Conservation (phyloP, 2,113 vertebrate species). For the Clarias magur region DNA sequence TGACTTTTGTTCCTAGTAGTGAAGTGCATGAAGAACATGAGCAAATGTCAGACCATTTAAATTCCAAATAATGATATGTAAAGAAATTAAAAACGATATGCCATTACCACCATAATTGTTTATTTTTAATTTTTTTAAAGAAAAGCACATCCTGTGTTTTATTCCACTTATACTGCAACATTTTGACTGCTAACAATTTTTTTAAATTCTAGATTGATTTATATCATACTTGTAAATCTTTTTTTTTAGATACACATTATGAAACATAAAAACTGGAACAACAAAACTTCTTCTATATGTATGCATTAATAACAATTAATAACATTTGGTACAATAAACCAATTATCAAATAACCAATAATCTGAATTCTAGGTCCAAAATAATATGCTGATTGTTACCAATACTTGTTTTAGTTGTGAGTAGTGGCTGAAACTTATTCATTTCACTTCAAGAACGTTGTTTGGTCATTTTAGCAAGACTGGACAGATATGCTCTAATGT, state of each 20-base stretch:
- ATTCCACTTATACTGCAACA: neutral
- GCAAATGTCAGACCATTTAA: no score
- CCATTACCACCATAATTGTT: neutral
- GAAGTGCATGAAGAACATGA: neutral
- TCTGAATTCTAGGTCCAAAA: neutral
- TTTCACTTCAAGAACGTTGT: neutral
- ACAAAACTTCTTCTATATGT: no score
- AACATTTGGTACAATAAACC: neutral
- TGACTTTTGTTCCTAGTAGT: neutral
- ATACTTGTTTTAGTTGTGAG: neutral
- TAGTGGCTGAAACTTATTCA: neutral
- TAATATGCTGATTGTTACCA: neutral
- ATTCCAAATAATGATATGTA: neutral
- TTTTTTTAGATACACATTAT: neutral
- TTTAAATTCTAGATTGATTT: neutral
- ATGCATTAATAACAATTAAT: no score
- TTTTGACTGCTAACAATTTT: neutral
- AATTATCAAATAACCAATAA: no score
- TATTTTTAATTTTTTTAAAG: neutral
- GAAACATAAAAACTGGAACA: no score
- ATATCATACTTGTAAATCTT: neutral
- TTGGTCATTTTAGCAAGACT: conserved; percentile 8
- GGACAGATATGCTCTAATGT: neutral
- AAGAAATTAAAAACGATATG: neutral
- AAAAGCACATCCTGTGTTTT: neutral